Conservation (phyloP, 1,140 invertebrate species). For the Bombus impatiens region DNA sequence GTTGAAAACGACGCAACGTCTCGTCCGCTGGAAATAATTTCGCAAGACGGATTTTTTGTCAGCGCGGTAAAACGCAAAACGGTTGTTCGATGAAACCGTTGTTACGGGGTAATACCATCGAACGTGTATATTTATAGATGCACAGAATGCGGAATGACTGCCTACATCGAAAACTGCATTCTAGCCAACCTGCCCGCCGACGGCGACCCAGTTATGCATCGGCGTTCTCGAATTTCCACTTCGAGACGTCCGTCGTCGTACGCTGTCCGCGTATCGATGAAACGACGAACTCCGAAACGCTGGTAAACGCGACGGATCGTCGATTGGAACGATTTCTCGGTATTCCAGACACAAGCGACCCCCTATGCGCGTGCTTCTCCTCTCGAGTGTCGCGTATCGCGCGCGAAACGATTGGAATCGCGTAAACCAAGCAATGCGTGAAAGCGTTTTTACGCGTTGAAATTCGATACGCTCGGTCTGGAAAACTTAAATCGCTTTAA, state of each 20-base stretch:
- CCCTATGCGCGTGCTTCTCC: too few species aligned
- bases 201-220: slow-evolving; percentile 52
- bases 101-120: slow-evolving; percentile 19
- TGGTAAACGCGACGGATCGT: too few species aligned
- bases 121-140: slow-evolving; percentile 41
- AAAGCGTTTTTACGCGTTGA: too few species aligned
- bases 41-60: too few species aligned
- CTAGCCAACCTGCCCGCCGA: slow-evolving; percentile 48
- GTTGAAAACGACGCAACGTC: neutral
- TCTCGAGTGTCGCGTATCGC: too few species aligned
- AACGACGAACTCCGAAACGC: neutral
- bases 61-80: too few species aligned
- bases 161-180: slow-evolving; percentile 53
- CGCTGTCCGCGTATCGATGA: neutral
- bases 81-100: neutral
- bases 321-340: neutral
- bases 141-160: slow-evolving; percentile 28
- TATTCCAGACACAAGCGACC: neutral
- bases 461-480: neutral
- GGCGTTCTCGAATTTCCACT: slow-evolving; percentile 50
- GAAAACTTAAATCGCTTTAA: too few species aligned
- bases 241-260: neutral
- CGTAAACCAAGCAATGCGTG: too few species aligned
- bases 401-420: too few species aligned
- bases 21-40: neutral